Conservation (phyloP, 2,113 vertebrate genomes). For the Hemibagrus wyckioides region DNA sequence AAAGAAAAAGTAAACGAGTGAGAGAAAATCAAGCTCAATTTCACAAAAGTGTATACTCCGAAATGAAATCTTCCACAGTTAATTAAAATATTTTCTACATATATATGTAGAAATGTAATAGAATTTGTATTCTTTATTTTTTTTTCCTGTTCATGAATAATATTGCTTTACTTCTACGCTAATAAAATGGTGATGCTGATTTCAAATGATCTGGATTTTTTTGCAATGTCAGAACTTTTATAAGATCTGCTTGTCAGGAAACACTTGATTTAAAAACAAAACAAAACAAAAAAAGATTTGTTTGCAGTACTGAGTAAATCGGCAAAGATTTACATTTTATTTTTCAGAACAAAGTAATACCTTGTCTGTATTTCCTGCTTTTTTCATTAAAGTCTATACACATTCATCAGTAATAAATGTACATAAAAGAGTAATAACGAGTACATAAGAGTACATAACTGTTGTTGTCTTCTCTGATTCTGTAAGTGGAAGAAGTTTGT, state of each 20-base stretch:
- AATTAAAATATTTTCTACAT: background rate
- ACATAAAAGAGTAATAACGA: too few species aligned
- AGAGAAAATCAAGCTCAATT: background rate
- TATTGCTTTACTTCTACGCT: too few species aligned
- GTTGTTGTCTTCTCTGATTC: background rate
- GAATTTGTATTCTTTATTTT: too few species aligned
- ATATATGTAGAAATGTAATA: too few species aligned
- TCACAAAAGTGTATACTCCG: background rate
- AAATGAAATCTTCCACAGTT: background rate
- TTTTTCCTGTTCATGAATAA: too few species aligned
- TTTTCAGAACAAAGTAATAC: background rate
- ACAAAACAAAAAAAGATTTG: too few species aligned
- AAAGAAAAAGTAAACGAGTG: background rate
- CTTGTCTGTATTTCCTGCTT: background rate
- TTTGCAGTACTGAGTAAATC: background rate
- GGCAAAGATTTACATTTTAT: background rate
- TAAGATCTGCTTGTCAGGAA: background rate
- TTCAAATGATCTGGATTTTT: too few species aligned
- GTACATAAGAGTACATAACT: too few species aligned
- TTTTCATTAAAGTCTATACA: background rate
- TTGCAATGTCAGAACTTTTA: too few species aligned
- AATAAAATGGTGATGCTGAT: too few species aligned
- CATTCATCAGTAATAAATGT: background rate
- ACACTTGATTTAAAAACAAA: background rate
- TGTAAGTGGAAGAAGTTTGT: background rate